Percentiles rank a stretch among this genome's conserved stretches.
Evolutionary conservation across 2,888 invertebrate genomes (phyloP).

Genomic region (Nysson spinosus): DNA sequence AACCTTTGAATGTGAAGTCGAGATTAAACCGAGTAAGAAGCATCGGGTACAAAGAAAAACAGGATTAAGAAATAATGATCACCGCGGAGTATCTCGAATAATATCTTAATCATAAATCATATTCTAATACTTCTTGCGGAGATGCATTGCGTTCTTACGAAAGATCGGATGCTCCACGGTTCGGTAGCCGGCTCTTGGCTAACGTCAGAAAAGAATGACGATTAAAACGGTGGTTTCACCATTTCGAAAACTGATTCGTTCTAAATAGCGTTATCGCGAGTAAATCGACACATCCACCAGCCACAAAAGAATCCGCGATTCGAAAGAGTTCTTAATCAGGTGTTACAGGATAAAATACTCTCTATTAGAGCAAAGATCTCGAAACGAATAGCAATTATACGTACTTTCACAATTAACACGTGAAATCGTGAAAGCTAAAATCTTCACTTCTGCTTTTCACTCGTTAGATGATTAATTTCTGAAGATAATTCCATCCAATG

Average conservation of each 20-base stretch:
- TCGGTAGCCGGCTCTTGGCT: slow-evolving; percentile 25
- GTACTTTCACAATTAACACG: slow-evolving; percentile 37
- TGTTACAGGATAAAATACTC: no score
- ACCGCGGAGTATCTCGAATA: slow-evolving; percentile 12
- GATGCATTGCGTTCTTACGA: slow-evolving; percentile 45
- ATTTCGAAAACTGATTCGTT: slow-evolving; percentile 9
- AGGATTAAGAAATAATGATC: neutral
- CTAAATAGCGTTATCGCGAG: no score
- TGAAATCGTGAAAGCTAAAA: slow-evolving; percentile 18
- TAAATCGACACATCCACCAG: no score
- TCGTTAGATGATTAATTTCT: slow-evolving; percentile 19
- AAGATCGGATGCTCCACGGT: slow-evolving; percentile 45
- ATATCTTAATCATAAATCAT: slow-evolving; percentile 27
- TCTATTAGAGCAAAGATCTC: neutral
- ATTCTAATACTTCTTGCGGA: slow-evolving; percentile 30
- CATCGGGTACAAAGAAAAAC: neutral
- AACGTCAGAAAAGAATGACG: slow-evolving; percentile 26
- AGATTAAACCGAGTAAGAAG: neutral
- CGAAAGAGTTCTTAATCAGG: no score
- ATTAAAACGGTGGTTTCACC: slow-evolving; percentile 29
- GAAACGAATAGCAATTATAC: slow-evolving; percentile 17
- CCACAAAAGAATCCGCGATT: slow-evolving; percentile 6
- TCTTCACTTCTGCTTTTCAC: slow-evolving; percentile 6
- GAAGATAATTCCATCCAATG: no score
- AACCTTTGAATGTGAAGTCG: neutral